Evolutionary conservation across 2,888 invertebrate species (phyloP), one percentile per base, ranked within the genome.

Genomic region (Abrostola tripartita): DNA sequence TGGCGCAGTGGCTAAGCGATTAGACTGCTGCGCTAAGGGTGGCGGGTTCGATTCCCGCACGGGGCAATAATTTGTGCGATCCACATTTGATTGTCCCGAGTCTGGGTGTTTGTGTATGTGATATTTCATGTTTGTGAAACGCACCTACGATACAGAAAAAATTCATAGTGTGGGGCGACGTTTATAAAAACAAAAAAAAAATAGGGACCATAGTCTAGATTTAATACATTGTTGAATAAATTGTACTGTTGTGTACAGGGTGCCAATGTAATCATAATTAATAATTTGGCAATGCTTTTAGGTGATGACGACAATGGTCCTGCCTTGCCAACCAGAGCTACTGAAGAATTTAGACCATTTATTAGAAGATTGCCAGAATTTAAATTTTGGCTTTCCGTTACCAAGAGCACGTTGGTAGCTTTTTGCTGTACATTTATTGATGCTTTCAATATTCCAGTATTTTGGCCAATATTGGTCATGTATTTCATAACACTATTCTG

Each of bases 381-480:
- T 90, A 99, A 99, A 93, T 99, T 99, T 93, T 99, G 99, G 99
- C 97, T 99, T 82, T 99, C 99, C 80, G 98, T 99, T 70, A 97
- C 98, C 67, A 99, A 99, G 90, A 99, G 99, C 81, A 98, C 99
- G 44, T 80, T 98, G 10, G 96, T 99, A 81, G 99, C 97, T 50
- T 96, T 98, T 87, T 93, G 96, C 79, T 99, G 99, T 95, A 99
- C 99, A 67, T 98, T 99, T 93, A 99, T 99, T 90, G 99, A 99
- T 86, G 97, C 98, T 84, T 99, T 99, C 93, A 99, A 99, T 95
- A 97, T 99, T 91, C 99, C 99, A 88, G 99, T 99, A 85, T 99
- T 99, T 95, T 99, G 99, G 99, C 99, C 99, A 68, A 99, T 99
- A 86, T 96, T 99, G 90, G 99, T 99, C 85, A 98, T 99, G 98